Percentiles rank a stretch among this genome's conserved stretches.
Conservation (phyloP, 2,888 invertebrate species). For the Tigriopus californicus region DNA sequence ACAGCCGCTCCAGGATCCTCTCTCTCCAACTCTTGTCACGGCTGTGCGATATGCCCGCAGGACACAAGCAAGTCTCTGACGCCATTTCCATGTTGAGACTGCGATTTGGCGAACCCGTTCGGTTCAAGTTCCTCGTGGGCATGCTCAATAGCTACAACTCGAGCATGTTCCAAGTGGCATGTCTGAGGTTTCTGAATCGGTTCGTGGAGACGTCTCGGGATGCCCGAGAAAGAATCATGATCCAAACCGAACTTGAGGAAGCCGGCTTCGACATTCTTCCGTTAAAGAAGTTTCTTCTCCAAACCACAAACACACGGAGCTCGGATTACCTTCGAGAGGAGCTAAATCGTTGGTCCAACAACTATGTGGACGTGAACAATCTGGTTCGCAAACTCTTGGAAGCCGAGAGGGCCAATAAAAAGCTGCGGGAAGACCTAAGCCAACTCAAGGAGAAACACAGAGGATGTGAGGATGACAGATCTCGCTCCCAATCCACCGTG, state of each 20-base stretch:
- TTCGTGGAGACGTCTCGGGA: slow-evolving; percentile 54
- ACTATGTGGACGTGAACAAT: slow-evolving; percentile 57
- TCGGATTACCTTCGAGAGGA: slow-evolving; percentile 36
- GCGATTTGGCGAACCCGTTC: slow-evolving; percentile 73
- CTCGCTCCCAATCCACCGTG: background rate
- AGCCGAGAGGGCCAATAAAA: slow-evolving; percentile 16
- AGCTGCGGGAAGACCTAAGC: slow-evolving; percentile 18
- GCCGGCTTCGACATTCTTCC: slow-evolving; percentile 47
- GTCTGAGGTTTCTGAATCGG: slow-evolving; percentile 63
- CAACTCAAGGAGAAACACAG: slow-evolving; percentile 17
- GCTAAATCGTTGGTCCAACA: slow-evolving; percentile 53
- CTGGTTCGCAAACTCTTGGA: slow-evolving; percentile 26
- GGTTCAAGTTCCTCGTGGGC: slow-evolving; percentile 73
- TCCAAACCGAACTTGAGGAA: slow-evolving; percentile 65
- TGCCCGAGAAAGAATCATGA: slow-evolving; percentile 55
- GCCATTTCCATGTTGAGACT: slow-evolving; percentile 70
- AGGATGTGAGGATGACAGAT: slow-evolving; percentile 1
- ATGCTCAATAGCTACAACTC: slow-evolving; percentile 44
- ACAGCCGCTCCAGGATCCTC: slow-evolving; percentile 30
- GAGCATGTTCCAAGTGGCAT: slow-evolving; percentile 37
- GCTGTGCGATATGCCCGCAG: slow-evolving; percentile 43
- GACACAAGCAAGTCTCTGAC: slow-evolving; percentile 70
- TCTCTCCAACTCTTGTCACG: slow-evolving; percentile 52
- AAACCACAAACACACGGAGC: slow-evolving; percentile 1
- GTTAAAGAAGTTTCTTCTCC: slow-evolving; percentile 29